Evolutionary conservation across 2,888 invertebrate genomes (phyloP).

Genomic region (Cataglyphis albicans): DNA sequence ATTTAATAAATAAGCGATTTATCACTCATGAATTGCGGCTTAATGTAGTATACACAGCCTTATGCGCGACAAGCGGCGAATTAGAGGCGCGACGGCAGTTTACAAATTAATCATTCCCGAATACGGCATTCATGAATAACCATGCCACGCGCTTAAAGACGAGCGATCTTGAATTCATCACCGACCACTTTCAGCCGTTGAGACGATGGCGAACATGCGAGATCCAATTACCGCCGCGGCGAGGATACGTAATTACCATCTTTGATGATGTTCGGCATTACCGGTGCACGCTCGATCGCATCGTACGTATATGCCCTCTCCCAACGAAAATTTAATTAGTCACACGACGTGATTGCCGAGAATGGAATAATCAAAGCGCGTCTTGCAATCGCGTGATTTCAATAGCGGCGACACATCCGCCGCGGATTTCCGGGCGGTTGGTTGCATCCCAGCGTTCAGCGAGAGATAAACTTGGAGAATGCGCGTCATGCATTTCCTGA

Average conservation of each 20-base stretch:
- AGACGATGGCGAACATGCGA: slow-evolving; percentile 13
- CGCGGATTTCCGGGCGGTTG: slow-evolving; percentile 21
- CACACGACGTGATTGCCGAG: slow-evolving; percentile 27
- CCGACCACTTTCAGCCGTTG: slow-evolving; percentile 17
- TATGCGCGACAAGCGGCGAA: not conserved
- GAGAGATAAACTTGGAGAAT: slow-evolving; percentile 6
- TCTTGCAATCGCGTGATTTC: slow-evolving; percentile 17
- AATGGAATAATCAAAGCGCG: slow-evolving; percentile 42
- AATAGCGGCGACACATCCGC: slow-evolving; percentile 18
- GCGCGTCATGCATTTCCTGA: slow-evolving; percentile 15
- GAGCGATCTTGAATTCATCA: slow-evolving; percentile 16
- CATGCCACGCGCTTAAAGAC: slow-evolving; percentile 15
- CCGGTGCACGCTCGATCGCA: slow-evolving; percentile 25
- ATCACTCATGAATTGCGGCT: not conserved
- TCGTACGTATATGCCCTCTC: not conserved
- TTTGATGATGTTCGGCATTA: slow-evolving; percentile 58
- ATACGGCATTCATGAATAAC: slow-evolving; percentile 27
- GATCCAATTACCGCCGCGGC: slow-evolving; percentile 55
- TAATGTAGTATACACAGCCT: not conserved
- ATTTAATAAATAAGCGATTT: not conserved
- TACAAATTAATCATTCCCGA: slow-evolving; percentile 28
- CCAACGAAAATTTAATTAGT: slow-evolving; percentile 50
- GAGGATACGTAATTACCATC: slow-evolving; percentile 60
- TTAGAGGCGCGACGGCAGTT: slow-evolving; percentile 12
- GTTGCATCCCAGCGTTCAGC: not conserved